Base-by-base conservation (phyloP, 2,888 invertebrate species). In the Lypha dubia region DNA sequence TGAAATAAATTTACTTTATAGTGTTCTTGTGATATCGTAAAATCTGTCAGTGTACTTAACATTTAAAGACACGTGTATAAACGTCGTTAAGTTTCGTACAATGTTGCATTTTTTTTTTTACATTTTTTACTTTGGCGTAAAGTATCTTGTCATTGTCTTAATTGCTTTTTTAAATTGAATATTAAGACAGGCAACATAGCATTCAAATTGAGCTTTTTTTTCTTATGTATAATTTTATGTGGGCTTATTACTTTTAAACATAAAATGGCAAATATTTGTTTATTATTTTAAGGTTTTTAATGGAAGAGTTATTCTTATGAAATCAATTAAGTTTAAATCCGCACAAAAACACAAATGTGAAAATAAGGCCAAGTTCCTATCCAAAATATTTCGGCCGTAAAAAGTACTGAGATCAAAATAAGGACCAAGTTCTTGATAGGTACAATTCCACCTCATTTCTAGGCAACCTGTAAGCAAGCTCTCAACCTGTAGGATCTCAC, bases 111-210 rank as follows among this genome's bases (percentile, higher is more conserved):
- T 28, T 41, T 53, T 7, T n/a, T n/a, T n/a, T n/a, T n/a, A n/a
- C 8, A 20, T 24, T 38, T 35, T 38, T 24, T 8, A 8, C 20
- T 46, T 35, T 62, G 35, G 22, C 17, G 5, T 51, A 8, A 22
- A 58, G 22, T 32, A 44, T 22, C 71, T 60, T 71, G 28, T 28
- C 44, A 58, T 71, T 17, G 58, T 60, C n/a, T 49, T 73, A 73
- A 73, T 73, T 60, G 73, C 22, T 73, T 60, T 73, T 49, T 60
- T 35, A 20, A 32, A 32, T 71, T 60, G 0, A 38, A 53, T 38
- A 38, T 38, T 38, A n/a, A 53, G 22, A 4, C 13, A 41, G 22
- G 56, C n/a, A 20, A 22, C 22, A 4, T 15, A 0, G 49, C 15
- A 20, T 17, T 8, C 11, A 60, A 49, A 6, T 46, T 32, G 5